Percentiles rank a stretch among this genome's conserved stretches.
phyloP scores from a whole-genome alignment of 2,888 invertebrate genomes.

The Chymomyza fuscimana region DNA sequence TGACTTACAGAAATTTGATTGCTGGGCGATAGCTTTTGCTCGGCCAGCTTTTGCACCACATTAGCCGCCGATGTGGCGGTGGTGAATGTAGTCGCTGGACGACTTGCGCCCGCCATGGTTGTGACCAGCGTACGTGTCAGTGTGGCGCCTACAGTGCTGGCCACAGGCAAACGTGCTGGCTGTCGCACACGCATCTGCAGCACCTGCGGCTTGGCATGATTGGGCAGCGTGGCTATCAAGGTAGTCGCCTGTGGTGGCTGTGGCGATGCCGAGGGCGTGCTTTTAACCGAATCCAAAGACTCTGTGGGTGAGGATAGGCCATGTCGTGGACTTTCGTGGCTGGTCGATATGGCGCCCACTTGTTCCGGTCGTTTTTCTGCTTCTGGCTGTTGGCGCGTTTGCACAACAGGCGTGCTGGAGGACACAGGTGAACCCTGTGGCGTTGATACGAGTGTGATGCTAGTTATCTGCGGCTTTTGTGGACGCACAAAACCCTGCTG shows the following conservation, averaged over 20 bases:
- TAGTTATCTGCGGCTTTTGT: slow-evolving; percentile 52
- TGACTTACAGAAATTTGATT: slow-evolving; percentile 60
- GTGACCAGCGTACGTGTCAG: slow-evolving; percentile 89
- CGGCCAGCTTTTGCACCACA: slow-evolving; percentile 18
- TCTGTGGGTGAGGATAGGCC: slow-evolving; percentile 83
- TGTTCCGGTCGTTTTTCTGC: slow-evolving; percentile 86
- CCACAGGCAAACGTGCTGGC: slow-evolving; percentile 82
- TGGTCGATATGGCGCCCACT: slow-evolving; percentile 91
- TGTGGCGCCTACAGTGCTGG: slow-evolving; percentile 40
- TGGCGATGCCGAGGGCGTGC: slow-evolving; percentile 79
- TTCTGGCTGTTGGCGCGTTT: slow-evolving; percentile 57
- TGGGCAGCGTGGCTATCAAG: slow-evolving; percentile 64
- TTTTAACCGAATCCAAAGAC: slow-evolving; percentile 65
- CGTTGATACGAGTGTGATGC: slow-evolving; percentile 79
- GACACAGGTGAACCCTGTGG: slow-evolving; percentile 78
- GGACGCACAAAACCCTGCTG: slow-evolving; percentile 54
- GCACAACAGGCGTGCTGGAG: slow-evolving; percentile 58
- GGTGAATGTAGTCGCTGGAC: slow-evolving; percentile 79
- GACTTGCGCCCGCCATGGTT: slow-evolving; percentile 86
- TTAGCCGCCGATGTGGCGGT: slow-evolving; percentile 85
- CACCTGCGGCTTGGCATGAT: slow-evolving; percentile 63
- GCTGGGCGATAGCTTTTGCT: slow-evolving; percentile 60
- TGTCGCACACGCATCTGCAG: slow-evolving; percentile 25
- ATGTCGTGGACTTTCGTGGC: slow-evolving; percentile 87
- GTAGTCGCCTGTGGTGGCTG: slow-evolving; percentile 8